These are phyloP conservation scores for Anoncus sp. DNA, from an alignment of 2,888 invertebrate species.

Conservation along the genomic window DNA sequence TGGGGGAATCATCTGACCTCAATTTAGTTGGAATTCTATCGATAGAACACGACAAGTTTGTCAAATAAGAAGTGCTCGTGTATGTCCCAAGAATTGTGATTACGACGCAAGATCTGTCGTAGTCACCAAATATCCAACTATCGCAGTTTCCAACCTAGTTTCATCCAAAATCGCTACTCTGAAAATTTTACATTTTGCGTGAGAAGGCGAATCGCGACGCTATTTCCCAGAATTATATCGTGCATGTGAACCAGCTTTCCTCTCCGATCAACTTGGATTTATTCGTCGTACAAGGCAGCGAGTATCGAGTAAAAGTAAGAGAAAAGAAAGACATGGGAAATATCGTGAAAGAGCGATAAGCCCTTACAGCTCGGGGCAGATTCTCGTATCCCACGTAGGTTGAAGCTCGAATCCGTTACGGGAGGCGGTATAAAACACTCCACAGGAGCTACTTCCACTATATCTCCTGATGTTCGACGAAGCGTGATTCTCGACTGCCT, in stretches of 20 bases:
- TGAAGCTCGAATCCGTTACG: slow-evolving; percentile 37
- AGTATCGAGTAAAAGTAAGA: slow-evolving; percentile 1
- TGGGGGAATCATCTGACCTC: slow-evolving; percentile 39
- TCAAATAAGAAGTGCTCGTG: not conserved
- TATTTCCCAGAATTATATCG: not conserved
- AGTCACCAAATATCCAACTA: not conserved
- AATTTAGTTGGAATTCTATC: slow-evolving; percentile 3
- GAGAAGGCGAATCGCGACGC: not conserved
- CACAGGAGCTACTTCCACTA: slow-evolving; percentile 31
- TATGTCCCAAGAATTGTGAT: not conserved
- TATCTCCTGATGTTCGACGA: slow-evolving; percentile 28
- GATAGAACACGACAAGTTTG: not conserved
- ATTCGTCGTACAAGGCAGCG: not conserved
- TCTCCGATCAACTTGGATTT: not conserved
- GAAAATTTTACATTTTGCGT: not conserved
- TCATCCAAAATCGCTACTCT: not conserved
- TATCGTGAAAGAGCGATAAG: slow-evolving; percentile 40
- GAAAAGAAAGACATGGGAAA: slow-evolving; percentile 18
- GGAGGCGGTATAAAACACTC: slow-evolving; percentile 41
- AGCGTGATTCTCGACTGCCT: slow-evolving; percentile 55
- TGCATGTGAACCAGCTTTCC: not conserved
- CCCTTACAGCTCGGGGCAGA: slow-evolving; percentile 25
- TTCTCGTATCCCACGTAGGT: not conserved
- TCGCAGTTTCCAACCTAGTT: not conserved
- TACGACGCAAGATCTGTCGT: not conserved